Conservation (phyloP, 35 echinoderm and acorn worm species). For the Stichopus chloronotus region DNA sequence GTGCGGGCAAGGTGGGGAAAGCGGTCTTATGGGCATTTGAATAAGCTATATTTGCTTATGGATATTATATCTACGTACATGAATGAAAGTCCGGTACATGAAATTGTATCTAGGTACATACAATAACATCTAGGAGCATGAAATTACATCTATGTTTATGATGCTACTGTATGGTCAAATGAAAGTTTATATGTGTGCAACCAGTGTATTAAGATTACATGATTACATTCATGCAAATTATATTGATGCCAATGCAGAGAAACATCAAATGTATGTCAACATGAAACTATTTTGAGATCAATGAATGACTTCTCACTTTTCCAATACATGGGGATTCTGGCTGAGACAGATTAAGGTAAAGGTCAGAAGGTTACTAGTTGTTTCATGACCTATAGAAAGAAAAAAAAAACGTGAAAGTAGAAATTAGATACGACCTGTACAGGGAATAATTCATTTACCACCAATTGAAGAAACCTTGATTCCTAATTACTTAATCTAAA, state of each 20-base stretch:
- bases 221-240: background rate
- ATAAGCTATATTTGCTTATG: too few relatives aligned
- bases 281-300: background rate
- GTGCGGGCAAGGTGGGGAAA: too few relatives aligned
- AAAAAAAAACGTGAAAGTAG: background rate
- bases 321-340: constrained; percentile 8
- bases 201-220: too few relatives aligned
- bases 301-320: background rate
- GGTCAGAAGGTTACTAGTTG: background rate
- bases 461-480: too few relatives aligned
- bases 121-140: background rate
- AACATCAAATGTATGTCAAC: background rate
- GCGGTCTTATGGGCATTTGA: too few relatives aligned
- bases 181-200: background rate
- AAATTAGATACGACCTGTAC: too few relatives aligned
- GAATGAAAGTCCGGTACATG: too few relatives aligned
- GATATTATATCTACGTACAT: too few relatives aligned
- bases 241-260: background rate
- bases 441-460: too few relatives aligned
- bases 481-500: too few relatives aligned
- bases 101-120: too few relatives aligned
- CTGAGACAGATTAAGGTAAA: background rate
- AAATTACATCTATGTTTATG: too few relatives aligned
- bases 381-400: background rate
- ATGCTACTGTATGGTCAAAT: background rate